phyloP scores from a whole-genome alignment of 2,888 invertebrate genomes.

The Cheilosia soror region DNA sequence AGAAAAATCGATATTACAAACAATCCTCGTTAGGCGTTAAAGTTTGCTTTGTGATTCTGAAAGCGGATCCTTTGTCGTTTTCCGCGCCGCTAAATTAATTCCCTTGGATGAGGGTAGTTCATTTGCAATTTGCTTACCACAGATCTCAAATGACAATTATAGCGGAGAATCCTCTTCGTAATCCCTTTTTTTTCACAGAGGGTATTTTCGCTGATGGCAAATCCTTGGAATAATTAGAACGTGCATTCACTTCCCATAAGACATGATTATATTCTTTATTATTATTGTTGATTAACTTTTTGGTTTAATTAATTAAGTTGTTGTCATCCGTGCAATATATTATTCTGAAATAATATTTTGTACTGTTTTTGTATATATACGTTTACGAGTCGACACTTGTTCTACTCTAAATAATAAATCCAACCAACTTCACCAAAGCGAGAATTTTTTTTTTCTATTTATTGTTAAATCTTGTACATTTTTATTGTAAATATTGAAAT shows the following conservation, averaged over 20 bases:
- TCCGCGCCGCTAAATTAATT: slow-evolving; percentile 43
- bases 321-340: background rate
- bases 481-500: slow-evolving; percentile 58
- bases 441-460: background rate
- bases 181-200: background rate
- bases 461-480: slow-evolving; percentile 14
- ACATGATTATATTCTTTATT: slow-evolving; percentile 17
- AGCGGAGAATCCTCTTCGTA: slow-evolving; percentile 20
- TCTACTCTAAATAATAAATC: slow-evolving; percentile 5
- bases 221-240: slow-evolving; percentile 16
- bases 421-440: slow-evolving; percentile 42
- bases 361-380: too few relatives aligned
- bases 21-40: background rate
- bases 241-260: slow-evolving; percentile 17
- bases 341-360: background rate
- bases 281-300: slow-evolving; percentile 18
- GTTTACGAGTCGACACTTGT: background rate
- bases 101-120: slow-evolving; percentile 19
- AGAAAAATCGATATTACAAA: slow-evolving; percentile 47
- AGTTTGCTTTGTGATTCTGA: slow-evolving; percentile 40
- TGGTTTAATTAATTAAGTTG: slow-evolving; percentile 24
- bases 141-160: slow-evolving; percentile 32
- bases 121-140: slow-evolving; percentile 18
- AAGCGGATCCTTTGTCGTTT: slow-evolving; percentile 35
- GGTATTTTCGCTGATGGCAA: slow-evolving; percentile 31